Evolutionary conservation across 2,888 invertebrate genomes (phyloP).

Genomic region (Agrotis puta): DNA sequence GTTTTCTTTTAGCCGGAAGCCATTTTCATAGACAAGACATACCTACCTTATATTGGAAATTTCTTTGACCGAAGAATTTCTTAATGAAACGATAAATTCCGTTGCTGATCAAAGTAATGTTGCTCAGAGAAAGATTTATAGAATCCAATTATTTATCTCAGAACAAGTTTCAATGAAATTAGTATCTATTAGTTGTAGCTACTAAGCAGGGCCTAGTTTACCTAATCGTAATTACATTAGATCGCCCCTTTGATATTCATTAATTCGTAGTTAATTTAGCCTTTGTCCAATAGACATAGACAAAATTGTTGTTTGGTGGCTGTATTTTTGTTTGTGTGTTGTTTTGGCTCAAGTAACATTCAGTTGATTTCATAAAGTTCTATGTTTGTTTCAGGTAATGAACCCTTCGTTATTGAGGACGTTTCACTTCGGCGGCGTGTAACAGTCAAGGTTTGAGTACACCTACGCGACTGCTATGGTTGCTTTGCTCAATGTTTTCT

Average conservation of each 20-base stretch:
- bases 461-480: constrained; percentile 42
- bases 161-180: constrained; percentile 51
- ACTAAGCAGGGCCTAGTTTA: constrained; percentile 46
- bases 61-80: constrained; percentile 72
- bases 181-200: constrained; percentile 29
- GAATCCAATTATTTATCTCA: constrained; percentile 60
- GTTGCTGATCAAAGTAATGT: constrained; percentile 70
- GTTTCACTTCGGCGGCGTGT: constrained; percentile 27
- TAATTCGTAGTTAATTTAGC: constrained; percentile 33
- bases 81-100: constrained; percentile 77
- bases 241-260: constrained; percentile 23
- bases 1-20: constrained; percentile 55
- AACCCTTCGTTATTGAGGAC: constrained; percentile 21
- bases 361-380: constrained; percentile 30
- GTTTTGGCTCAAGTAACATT: neutral
- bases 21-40: constrained; percentile 59
- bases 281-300: constrained; percentile 21
- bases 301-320: constrained; percentile 7
- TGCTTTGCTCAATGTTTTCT: constrained; percentile 70
- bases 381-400: constrained; percentile 72
- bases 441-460: constrained; percentile 48
- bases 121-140: constrained; percentile 62
- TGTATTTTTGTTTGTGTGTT: constrained; percentile 14
- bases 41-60: constrained; percentile 65
- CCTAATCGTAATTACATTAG: constrained; percentile 51